Evolutionary conservation across 30 jellyfish, hydroid and myxozoan species (phyloP), one percentile per base, ranked within the genome.

Genomic region (Aurelia coerulea): DNA sequence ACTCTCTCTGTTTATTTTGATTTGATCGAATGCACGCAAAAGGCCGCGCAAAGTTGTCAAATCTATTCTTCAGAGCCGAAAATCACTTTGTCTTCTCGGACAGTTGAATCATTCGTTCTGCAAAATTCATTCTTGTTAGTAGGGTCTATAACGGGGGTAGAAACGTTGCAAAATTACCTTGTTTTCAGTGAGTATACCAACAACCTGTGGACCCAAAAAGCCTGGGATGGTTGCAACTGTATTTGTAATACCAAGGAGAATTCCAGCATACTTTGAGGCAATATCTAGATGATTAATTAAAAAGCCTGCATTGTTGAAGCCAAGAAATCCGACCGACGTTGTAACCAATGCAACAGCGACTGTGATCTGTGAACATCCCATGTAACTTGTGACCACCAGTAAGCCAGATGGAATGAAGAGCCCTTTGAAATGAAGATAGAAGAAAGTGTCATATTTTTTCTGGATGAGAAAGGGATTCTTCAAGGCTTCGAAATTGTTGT

Each of bases 141-240:
- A 46, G 12, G 56, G 56, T 46, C 56, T 46, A 46, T 9, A 46
- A 46, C 14, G 56, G 15, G 56, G 56, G 14, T 46, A 7, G 6
- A 46, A 46, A 9, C 15, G 15, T 6, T 4, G 56, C 15, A 46
- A 3, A 46, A 46, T 73, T 68, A 88, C 96, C 96, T 79, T 46
- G 39, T 88, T 71, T 50, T 88, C 91, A 19, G 96, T 88, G 31
- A 88, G 88, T 34, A 68, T 39, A 23, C 96, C 96, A 72, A 88
- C 96, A n/a, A 88, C 84, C 52, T 68, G 3, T 2, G 96, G 96
- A 2, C 88, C 82, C 10, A 88, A 12, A 65, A 82, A 78, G 1
- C 96, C 96, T 3, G 96, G 91, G 12, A 88, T 82, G 2, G 96
- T 88, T 16, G 81, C 96, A 17, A 66, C 86, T 8, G 88, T 78